Evolutionary conservation across 1,140 invertebrate species (phyloP).

Genomic region (Platorchestia sp.): DNA sequence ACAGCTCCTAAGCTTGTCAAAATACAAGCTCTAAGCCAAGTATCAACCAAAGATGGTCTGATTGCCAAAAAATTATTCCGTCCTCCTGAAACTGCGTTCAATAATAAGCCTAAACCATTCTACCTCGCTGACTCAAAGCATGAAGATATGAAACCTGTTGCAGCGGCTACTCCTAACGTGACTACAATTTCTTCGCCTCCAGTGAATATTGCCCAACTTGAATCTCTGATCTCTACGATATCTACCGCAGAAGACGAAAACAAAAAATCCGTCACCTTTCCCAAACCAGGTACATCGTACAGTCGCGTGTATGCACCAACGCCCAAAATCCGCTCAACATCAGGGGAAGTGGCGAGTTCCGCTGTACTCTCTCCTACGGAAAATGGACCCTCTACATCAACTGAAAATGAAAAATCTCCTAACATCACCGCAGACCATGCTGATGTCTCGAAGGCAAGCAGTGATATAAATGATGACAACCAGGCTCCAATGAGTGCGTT

Average conservation of each 20-base stretch:
- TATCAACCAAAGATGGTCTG: slow-evolving; percentile 56
- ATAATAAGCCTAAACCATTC: slow-evolving; percentile 66
- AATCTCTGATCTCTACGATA: slow-evolving; percentile 65
- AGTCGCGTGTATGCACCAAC: slow-evolving; percentile 22
- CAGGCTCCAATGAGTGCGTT: slow-evolving; percentile 43
- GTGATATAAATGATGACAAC: slow-evolving; percentile 41
- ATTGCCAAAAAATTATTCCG: slow-evolving; percentile 61
- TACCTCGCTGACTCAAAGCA: slow-evolving; percentile 56
- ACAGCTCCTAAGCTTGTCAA: slow-evolving; percentile 61
- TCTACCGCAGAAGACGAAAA: slow-evolving; percentile 60
- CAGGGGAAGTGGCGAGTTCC: neutral
- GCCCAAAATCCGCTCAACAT: neutral
- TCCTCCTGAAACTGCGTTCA: slow-evolving; percentile 64
- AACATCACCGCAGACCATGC: neutral
- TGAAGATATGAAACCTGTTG: slow-evolving; percentile 25
- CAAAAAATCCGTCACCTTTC: neutral
- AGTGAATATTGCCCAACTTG: slow-evolving; percentile 63
- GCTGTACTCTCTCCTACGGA: neutral
- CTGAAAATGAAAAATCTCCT: neutral
- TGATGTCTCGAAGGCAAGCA: neutral
- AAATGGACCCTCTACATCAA: neutral
- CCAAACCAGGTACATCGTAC: slow-evolving; percentile 48
- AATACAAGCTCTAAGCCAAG: slow-evolving; percentile 61
- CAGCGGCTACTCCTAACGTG: neutral
- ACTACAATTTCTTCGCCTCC: slow-evolving; percentile 18